Conservation (phyloP, 2,113 vertebrate species). For the Glaucomys volans region DNA sequence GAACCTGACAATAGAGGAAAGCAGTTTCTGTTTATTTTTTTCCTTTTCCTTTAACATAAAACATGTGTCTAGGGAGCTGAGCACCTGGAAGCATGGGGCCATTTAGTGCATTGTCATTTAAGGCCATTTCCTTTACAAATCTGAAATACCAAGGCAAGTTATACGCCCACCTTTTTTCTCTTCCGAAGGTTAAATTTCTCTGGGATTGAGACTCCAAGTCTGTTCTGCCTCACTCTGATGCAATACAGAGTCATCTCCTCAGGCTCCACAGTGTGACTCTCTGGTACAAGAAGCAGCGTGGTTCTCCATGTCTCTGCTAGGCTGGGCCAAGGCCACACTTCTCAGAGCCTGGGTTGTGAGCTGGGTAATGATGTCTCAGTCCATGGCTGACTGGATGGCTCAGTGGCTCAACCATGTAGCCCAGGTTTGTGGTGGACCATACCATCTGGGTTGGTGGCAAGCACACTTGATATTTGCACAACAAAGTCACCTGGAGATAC, state of each 20-base stretch:
- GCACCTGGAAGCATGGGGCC: not conserved
- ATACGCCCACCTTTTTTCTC: conserved; percentile 13
- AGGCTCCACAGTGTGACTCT: not conserved
- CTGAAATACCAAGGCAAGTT: conserved; percentile 1
- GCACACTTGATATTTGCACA: not conserved
- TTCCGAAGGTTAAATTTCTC: conserved; percentile 32
- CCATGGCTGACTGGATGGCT: not conserved
- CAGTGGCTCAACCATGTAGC: not conserved
- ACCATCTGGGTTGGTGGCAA: not conserved
- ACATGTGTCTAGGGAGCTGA: conserved; percentile 4
- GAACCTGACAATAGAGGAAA: conserved; percentile 43
- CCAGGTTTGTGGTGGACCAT: no score
- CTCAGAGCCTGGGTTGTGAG: no score
- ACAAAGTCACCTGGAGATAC: not conserved
- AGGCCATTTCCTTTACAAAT: conserved; percentile 59
- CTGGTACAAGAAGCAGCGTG: not conserved
- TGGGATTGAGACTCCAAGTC: not conserved
- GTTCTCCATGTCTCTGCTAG: not conserved
- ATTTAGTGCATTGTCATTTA: conserved; percentile 50
- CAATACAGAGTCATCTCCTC: not conserved
- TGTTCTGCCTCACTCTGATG: not conserved
- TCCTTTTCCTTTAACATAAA: conserved; percentile 56
- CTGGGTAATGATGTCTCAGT: no score
- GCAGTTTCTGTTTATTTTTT: conserved; percentile 52
- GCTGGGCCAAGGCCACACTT: not conserved